These are phyloP conservation scores for Dichetophora obliterata DNA, from an alignment of 2,888 invertebrate species.

Conservation along the genomic window DNA sequence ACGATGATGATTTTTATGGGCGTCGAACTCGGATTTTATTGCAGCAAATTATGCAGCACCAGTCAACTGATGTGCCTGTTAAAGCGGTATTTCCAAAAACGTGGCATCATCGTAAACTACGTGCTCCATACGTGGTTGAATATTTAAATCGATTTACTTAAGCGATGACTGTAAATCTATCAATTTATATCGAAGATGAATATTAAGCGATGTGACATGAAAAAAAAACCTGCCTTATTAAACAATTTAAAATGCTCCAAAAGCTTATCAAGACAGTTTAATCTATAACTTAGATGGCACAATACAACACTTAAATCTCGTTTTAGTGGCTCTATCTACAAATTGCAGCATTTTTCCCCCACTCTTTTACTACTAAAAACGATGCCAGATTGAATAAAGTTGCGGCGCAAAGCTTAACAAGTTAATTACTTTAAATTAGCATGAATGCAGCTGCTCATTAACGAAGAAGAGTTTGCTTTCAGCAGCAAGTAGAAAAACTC, in stretches of 20 bases:
- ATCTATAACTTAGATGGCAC: not conserved
- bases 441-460: constrained; percentile 48
- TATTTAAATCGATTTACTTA: constrained; percentile 27
- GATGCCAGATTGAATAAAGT: constrained; percentile 28
- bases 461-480: not conserved
- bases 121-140: not conserved
- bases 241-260: no score
- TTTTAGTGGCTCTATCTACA: not conserved
- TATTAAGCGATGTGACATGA: not conserved
- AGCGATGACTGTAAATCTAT: constrained; percentile 21
- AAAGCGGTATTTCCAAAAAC: not conserved
- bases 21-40: constrained; percentile 32
- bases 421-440: constrained; percentile 48
- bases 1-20: constrained; percentile 37
- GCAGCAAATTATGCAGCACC: constrained; percentile 18
- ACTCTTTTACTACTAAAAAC: not conserved
- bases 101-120: not conserved
- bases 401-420: constrained; percentile 7
- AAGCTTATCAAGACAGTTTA: no score
- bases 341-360: not conserved
- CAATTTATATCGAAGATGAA: not conserved
- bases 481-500: not conserved
- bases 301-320: not conserved
- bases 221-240: not conserved
- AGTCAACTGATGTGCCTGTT: not conserved